Conservation (phyloP, 2,113 vertebrate species). For the Ursus arctos region DNA sequence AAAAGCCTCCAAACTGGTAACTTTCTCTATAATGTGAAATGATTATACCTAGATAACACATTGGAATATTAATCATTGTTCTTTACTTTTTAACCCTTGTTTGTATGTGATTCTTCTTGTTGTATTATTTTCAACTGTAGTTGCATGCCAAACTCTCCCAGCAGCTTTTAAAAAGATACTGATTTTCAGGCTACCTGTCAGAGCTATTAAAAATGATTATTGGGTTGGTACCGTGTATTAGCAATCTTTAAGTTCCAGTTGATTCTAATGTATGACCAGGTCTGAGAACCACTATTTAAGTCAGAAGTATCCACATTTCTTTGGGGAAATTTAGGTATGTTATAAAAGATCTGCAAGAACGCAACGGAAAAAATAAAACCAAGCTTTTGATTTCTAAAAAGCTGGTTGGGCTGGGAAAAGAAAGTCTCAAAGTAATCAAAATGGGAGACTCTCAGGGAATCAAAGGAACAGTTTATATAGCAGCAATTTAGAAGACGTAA, state of each 20-base stretch:
- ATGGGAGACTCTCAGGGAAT: neutral
- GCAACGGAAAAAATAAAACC: constrained; percentile 7
- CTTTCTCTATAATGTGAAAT: neutral
- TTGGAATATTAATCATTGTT: neutral
- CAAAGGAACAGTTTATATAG: neutral
- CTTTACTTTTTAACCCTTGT: neutral
- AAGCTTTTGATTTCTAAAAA: constrained; percentile 3
- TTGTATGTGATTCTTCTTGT: constrained; percentile 18
- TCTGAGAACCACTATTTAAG: neutral
- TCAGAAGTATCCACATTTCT: neutral
- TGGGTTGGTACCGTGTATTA: neutral
- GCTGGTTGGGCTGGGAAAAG: neutral
- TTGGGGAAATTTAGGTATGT: neutral
- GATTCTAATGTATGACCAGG: neutral
- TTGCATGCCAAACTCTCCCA: neutral
- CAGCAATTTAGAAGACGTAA: neutral
- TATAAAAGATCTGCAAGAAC: constrained; percentile 16
- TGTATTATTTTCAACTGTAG: neutral
- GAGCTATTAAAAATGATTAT: neutral
- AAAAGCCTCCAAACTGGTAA: neutral
- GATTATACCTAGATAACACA: neutral
- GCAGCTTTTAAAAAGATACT: neutral
- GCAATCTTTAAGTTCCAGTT: neutral
- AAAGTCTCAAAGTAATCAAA: constrained; percentile 41
- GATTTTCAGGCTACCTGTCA: neutral